These are phyloP conservation scores for Toxotes chatareus DNA, from an alignment of 2,113 vertebrate genomes.

Conservation along the genomic window DNA sequence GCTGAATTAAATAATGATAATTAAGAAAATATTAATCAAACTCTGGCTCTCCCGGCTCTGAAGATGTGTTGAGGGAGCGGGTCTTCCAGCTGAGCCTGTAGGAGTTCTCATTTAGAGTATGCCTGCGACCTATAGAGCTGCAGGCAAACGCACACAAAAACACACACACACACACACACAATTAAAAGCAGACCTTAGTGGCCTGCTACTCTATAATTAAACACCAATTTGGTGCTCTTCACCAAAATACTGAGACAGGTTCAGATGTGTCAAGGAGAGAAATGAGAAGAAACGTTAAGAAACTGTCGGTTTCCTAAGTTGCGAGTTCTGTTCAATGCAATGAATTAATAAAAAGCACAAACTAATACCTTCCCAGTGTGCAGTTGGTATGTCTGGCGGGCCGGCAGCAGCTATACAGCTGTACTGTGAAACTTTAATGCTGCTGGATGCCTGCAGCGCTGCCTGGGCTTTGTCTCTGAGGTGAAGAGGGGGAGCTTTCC, in stretches of 20 bases:
- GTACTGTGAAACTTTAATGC: slow-evolving; percentile 84
- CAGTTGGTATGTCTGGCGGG: slow-evolving; percentile 71
- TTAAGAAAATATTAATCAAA: slow-evolving; percentile 86
- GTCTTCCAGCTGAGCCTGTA: slow-evolving; percentile 83
- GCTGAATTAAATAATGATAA: slow-evolving; percentile 83
- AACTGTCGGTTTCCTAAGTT: slow-evolving; percentile 57
- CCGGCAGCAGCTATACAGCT: slow-evolving; percentile 80
- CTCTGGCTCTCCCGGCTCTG: slow-evolving; percentile 63
- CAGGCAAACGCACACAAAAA: slow-evolving; percentile 67
- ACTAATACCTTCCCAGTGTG: slow-evolving; percentile 77
- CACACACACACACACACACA: slow-evolving; percentile 66
- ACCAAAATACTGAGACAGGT: slow-evolving; percentile 64
- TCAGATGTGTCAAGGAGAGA: slow-evolving; percentile 70
- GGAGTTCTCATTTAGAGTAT: slow-evolving; percentile 78
- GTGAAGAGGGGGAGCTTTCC: slow-evolving; percentile 48
- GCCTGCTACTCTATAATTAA: slow-evolving; percentile 85
- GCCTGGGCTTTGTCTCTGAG: slow-evolving; percentile 68
- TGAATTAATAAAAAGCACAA: slow-evolving; percentile 81
- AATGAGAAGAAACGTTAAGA: slow-evolving; percentile 46
- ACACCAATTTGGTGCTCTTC: slow-evolving; percentile 74
- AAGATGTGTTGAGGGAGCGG: slow-evolving; percentile 65
- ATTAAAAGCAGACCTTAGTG: slow-evolving; percentile 79
- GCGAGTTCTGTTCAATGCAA: slow-evolving; percentile 62
- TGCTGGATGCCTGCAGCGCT: slow-evolving; percentile 67
- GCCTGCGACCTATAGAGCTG: slow-evolving; percentile 73